These are phyloP conservation scores for Platorchestia sp. DNA, from an alignment of 1,140 invertebrate genomes.

Conservation along the genomic window DNA sequence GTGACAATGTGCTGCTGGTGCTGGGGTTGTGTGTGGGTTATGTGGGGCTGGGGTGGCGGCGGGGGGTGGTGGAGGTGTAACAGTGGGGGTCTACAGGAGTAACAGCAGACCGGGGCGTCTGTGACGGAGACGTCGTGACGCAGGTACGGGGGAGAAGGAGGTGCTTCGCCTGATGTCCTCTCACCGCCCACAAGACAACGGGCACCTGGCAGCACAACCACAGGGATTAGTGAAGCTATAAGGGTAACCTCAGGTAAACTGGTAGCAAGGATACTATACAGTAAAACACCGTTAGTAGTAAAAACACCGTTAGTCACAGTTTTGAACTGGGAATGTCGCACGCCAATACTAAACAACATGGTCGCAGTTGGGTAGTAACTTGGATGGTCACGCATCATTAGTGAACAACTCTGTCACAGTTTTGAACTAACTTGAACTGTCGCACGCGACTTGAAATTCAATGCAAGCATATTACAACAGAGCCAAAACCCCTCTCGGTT, in stretches of 20 bases:
- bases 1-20: neutral
- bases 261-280: neutral
- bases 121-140: neutral
- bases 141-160: constrained; percentile 15
- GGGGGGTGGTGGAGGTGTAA: neutral
- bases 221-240: neutral
- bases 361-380: too few species aligned
- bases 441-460: neutral
- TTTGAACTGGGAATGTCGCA: neutral
- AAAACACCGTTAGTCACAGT: neutral
- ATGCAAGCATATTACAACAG: neutral
- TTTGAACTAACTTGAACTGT: neutral
- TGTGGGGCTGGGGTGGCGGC: neutral
- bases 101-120: constrained; percentile 43
- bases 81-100: constrained; percentile 18
- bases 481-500: neutral
- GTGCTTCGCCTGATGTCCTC: neutral
- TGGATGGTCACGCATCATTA: too few species aligned
- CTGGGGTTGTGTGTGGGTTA: neutral
- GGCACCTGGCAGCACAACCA: constrained; percentile 26
- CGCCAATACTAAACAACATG: too few species aligned
- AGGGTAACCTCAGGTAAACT: neutral
- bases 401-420: neutral
- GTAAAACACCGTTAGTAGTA: too few species aligned
- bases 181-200: constrained; percentile 25